Evolutionary conservation across 2,797 vertebrate genomes (phyloP).

Genomic region (Tiaroga cobitis): DNA sequence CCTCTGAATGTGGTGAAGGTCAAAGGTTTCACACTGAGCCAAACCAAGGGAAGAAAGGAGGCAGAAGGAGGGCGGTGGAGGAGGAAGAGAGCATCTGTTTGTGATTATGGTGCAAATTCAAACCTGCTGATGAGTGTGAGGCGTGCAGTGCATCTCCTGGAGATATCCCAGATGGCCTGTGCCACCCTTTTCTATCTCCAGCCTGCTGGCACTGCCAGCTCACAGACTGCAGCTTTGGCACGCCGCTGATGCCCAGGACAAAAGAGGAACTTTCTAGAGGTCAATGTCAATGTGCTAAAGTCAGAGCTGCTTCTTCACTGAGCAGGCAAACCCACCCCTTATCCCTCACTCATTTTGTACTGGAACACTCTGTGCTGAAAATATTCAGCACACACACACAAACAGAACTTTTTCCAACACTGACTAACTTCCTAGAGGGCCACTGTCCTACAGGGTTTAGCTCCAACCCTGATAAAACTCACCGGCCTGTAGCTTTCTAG

Average conservation of each 20-base stretch:
- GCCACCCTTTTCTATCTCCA: conserved; percentile 71
- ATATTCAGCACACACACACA: not conserved
- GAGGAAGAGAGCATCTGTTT: conserved; percentile 66
- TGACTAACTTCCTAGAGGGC: not conserved
- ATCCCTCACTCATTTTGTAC: not conserved
- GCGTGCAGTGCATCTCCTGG: conserved; percentile 75
- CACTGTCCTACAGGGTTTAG: not conserved
- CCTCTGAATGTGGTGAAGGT: conserved; percentile 57
- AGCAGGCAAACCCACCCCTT: conserved; percentile 9
- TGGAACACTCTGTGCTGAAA: not conserved
- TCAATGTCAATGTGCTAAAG: conserved; percentile 69
- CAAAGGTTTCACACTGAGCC: conserved; percentile 60
- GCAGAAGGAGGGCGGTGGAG: conserved; percentile 56
- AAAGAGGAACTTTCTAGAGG: conserved; percentile 78
- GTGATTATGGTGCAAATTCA: conserved; percentile 68
- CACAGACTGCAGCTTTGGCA: conserved; percentile 77
- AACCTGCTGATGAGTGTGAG: conserved; percentile 64
- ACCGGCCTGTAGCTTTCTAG: not conserved
- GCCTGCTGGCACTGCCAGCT: conserved; percentile 72
- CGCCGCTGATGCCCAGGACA: conserved; percentile 69
- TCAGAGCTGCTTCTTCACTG: conserved; percentile 50
- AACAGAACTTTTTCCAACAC: not conserved
- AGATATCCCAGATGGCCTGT: conserved; percentile 82
- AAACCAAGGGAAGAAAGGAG: conserved; percentile 53
- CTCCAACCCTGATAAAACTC: not conserved